Base-by-base conservation (phyloP, 2,888 invertebrate species). In the Cryptocheilus praepositus region DNA sequence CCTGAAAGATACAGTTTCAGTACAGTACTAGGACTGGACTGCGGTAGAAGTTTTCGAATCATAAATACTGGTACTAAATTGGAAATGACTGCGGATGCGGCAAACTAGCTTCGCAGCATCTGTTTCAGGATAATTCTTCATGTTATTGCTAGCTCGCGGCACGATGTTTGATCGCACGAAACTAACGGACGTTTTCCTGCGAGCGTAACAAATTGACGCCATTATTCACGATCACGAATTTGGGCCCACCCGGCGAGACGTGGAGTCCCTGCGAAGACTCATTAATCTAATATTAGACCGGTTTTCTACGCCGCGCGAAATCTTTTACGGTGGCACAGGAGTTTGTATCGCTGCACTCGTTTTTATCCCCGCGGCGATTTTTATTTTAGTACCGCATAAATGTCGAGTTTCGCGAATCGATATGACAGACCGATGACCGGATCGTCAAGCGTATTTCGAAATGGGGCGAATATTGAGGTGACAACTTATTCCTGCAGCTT, bases 231-330 rank as follows among this genome's bases (percentile, higher is more conserved):
- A 1, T 36, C 36, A 5, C 36, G 36, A 11, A 7, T 28, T 28
- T 28, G 28, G 28, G 28, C 28, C 28, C 28, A 28, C 28, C 28
- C 28, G 28, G 28, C 28, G 28, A 28, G 28, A 46, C 46, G 13
- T 4, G 3, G 46, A 15, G 46, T 3, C 15, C 46, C 46, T 46
- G 46, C 46, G 11, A 16, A n/a, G n/a, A 51, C 59, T 57, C 25
- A 63, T 64, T 59, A 64, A 57, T 25, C 61, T 65, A 66, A 69
- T 58, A 65, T 69, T 61, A 65, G 65, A 58, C 16, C 8, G 36
- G 28, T 43, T 67, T 25, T 21, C 4, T 43, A 43, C 44, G 52
- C 44, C 21, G 36, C 15, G 51, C 55, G 21, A 19, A 11, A 46
- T 21, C 36, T 36, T 7, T 36, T 36, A 11, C 4, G 8, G 1